Evolutionary conservation across 2,888 invertebrate genomes (phyloP), one percentile per base, ranked within the genome.

Genomic region (Ernsta delagoae): DNA sequence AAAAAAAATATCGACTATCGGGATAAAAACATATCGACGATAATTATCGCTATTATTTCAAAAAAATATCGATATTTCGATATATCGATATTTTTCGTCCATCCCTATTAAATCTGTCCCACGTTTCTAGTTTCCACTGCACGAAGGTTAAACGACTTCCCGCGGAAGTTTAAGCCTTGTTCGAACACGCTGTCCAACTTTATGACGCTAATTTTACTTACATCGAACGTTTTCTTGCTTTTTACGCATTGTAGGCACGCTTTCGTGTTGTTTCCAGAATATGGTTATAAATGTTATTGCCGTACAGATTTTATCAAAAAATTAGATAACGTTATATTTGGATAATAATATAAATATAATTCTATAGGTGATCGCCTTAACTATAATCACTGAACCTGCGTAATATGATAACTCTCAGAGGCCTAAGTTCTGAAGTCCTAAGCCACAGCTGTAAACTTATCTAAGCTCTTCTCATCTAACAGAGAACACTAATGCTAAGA

Each of bases 171-270:
- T 45, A 43, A 43, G 56, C 62, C 62, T 45, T 68, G 68, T 68
- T 68, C 56, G 54, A 68, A 68, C 68, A 68, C 39, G 62, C 68
- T 68, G 68, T 50, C 62, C 48, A 54, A 57, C 12, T 62, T 62
- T 57, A 68, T 68, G 62, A 68, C 24, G 24, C 62, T 62, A 68
- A 62, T 62, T 68, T 68, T 62, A 57, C 57, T 57, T 31, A 62
- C 41, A 56, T 36, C n/a, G 1, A 61, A 57, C 57, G 65, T 62
- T 62, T 16, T 6, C 24, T 57, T 39, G 57, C 48, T 57, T 68
- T 62, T 57, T 48, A 11, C 48, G 53, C 41, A 39, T 68, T 48
- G 39, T 62, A 45, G 56, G 24, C 34, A 48, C 31, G 36, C 45
- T 68, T 67, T 61, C 9, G 8, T 41, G 53, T 56, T 16, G 8